These are phyloP conservation scores for Microcebus griseorufus DNA, from an alignment of 2,113 vertebrate genomes.

Conservation along the genomic window DNA sequence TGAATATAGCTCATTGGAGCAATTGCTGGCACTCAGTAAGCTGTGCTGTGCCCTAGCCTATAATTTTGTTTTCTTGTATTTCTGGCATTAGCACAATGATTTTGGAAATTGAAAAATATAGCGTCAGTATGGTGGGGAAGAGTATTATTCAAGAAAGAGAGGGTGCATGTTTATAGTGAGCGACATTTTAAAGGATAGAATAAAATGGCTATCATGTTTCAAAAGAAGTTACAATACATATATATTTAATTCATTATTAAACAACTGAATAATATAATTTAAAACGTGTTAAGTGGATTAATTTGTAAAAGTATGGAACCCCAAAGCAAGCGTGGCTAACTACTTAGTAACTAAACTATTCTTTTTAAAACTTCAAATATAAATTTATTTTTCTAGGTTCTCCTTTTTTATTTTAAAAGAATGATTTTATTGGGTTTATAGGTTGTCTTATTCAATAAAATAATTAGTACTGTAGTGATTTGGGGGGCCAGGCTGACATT, in stretches of 20 bases:
- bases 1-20: not conserved
- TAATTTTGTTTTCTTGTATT: not conserved
- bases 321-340: not conserved
- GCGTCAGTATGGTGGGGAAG: not conserved
- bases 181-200: not conserved
- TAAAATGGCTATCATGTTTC: not conserved
- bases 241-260: not conserved
- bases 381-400: not conserved
- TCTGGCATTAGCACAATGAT: not conserved
- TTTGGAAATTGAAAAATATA: not conserved
- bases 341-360: not conserved
- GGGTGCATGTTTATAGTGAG: not conserved
- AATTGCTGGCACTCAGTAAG: not conserved
- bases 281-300: not conserved
- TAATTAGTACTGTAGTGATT: not conserved
- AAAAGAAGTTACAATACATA: not conserved
- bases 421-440: not conserved
- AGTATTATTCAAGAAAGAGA: not conserved
- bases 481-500: not conserved
- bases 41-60: not conserved
- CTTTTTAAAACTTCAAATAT: slow-evolving; percentile 5
- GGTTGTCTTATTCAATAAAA: not conserved
- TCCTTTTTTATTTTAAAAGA: not conserved
- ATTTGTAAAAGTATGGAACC: not conserved
- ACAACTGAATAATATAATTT: not conserved